phyloP scores from a whole-genome alignment of 2,888 invertebrate species.

The Villa cingulata region DNA sequence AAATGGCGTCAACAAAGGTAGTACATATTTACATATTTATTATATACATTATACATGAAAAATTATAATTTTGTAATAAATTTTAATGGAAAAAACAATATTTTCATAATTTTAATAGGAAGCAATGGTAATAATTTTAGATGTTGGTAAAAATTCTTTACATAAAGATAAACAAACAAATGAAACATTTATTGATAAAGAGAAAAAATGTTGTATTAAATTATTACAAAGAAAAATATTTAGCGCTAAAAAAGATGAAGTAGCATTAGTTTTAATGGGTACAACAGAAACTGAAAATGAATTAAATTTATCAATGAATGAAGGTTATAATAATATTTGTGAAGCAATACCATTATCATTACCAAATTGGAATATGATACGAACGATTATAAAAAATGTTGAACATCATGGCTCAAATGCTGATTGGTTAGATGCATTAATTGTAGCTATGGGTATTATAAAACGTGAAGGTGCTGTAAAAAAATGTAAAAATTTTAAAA shows the following conservation, averaged over 20 bases:
- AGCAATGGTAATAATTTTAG: slow-evolving; percentile 42
- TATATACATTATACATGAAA: too few relatives aligned
- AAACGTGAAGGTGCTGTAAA: slow-evolving; percentile 30
- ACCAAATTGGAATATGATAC: slow-evolving; percentile 46
- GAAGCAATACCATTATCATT: slow-evolving; percentile 38
- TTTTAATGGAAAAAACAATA: too few relatives aligned
- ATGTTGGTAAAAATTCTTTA: slow-evolving; percentile 39
- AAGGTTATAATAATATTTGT: slow-evolving; percentile 44
- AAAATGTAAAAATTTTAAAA: slow-evolving; percentile 37
- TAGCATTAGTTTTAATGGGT: slow-evolving; percentile 52
- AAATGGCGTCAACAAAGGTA: too few relatives aligned
- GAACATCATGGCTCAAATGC: slow-evolving; percentile 38
- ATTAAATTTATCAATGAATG: slow-evolving; percentile 19
- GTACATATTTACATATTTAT: too few relatives aligned
- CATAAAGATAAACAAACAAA: slow-evolving; percentile 15
- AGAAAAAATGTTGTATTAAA: slow-evolving; percentile 43
- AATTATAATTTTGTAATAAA: too few relatives aligned
- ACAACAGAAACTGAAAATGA: slow-evolving; percentile 42
- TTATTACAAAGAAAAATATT: slow-evolving; percentile 58
- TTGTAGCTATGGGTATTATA: slow-evolving; percentile 43
- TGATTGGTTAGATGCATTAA: slow-evolving; percentile 52
- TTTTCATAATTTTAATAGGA: too few relatives aligned
- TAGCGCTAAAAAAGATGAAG: slow-evolving; percentile 47
- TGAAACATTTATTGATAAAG: slow-evolving; percentile 40
- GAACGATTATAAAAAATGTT: slow-evolving; percentile 29